A percentile compares a stretch with the other conserved stretches of the same genome.
Evolutionary conservation across 2,888 invertebrate species (phyloP).

Genomic region (Scaptomyza parva): DNA sequence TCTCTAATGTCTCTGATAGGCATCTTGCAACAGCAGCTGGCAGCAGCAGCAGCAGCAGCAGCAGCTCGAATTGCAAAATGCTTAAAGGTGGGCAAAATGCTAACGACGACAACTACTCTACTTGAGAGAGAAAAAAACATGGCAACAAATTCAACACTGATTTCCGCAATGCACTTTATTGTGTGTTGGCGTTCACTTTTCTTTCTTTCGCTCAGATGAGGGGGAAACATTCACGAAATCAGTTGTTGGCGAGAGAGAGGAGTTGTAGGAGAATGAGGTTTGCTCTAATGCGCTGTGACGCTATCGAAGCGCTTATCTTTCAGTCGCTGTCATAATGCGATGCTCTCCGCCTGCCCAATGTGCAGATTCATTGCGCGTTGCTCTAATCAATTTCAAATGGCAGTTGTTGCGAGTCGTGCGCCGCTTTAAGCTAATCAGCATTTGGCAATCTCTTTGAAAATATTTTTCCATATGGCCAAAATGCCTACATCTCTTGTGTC

Average conservation of each 20-base stretch:
- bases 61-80: conserved; percentile 50
- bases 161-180: conserved; percentile 42
- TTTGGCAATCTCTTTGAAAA: conserved; percentile 78
- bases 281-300: conserved; percentile 58
- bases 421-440: conserved; percentile 66
- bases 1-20: conserved; percentile 41
- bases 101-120: conserved; percentile 46
- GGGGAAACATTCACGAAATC: conserved; percentile 21
- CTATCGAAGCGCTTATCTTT: conserved; percentile 64
- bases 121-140: conserved; percentile 51
- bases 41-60: conserved; percentile 38
- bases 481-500: conserved; percentile 63
- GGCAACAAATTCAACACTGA: conserved; percentile 49
- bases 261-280: conserved; percentile 28
- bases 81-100: conserved; percentile 3
- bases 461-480: conserved; percentile 75
- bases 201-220: not conserved
- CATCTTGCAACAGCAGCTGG: conserved; percentile 24
- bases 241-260: conserved; percentile 25
- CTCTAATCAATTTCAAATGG: conserved; percentile 79
- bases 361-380: conserved; percentile 20
- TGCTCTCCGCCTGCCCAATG: conserved; percentile 18
- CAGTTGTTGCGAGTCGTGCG: conserved; percentile 62
- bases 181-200: conserved; percentile 35
- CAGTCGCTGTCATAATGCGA: conserved; percentile 55